phyloP scores from a whole-genome alignment of 2,797 vertebrate genomes.

The Harpagifer antarcticus region DNA sequence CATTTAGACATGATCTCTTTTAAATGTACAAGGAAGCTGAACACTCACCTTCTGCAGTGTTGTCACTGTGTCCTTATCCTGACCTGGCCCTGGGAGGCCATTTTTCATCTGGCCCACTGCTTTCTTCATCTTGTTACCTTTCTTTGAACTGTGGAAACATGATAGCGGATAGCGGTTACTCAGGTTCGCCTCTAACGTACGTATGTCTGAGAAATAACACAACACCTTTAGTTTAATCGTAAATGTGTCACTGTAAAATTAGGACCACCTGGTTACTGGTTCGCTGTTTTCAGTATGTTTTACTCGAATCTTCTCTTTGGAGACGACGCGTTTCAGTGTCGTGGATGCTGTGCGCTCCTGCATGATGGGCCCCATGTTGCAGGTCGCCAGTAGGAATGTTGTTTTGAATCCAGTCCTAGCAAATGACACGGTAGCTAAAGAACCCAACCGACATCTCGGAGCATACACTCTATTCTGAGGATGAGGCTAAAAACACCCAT shows the following conservation, averaged over 20 bases:
- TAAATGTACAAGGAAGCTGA: not conserved
- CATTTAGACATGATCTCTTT: not conserved
- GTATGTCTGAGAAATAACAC: not conserved
- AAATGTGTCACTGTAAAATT: not conserved
- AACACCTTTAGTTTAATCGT: fast-evolving
- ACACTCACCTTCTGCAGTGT: conserved; percentile 72
- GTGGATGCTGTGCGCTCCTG: conserved; percentile 85
- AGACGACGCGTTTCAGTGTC: conserved; percentile 81
- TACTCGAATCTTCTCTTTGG: conserved; percentile 83
- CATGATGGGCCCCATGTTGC: conserved; percentile 88
- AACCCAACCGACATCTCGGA: conserved; percentile 73
- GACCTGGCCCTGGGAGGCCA: conserved; percentile 72
- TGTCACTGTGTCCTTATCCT: conserved; percentile 77
- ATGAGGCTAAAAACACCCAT: conserved; percentile 68
- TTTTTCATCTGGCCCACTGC: conserved; percentile 75
- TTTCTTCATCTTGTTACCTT: conserved; percentile 83
- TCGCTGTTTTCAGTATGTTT: conserved; percentile 83
- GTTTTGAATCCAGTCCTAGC: conserved; percentile 50
- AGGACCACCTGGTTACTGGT: conserved; percentile 76
- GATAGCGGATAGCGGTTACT: conserved; percentile 17
- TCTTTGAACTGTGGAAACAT: conserved; percentile 82
- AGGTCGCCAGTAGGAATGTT: conserved; percentile 54
- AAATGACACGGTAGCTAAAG: conserved; percentile 69
- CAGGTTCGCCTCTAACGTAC: not conserved
- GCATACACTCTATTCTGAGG: conserved; percentile 61